phyloP scores from a whole-genome alignment of 2,888 invertebrate genomes.

The Pterostichus niger region DNA sequence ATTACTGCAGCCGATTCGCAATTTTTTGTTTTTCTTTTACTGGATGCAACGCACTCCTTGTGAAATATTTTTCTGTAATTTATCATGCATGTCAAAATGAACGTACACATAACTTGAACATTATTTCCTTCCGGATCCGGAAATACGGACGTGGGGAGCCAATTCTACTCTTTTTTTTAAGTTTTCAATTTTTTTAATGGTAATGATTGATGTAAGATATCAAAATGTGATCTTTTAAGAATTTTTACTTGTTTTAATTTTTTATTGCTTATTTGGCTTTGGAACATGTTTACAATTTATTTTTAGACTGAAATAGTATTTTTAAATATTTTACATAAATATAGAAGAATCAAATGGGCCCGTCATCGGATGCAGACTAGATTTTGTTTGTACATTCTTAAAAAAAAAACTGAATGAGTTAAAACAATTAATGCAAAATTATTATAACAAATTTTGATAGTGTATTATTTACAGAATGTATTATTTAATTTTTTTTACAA shows the following conservation, averaged over 20 bases:
- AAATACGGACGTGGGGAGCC: not conserved
- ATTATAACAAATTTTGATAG: too few relatives aligned
- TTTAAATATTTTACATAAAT: too few relatives aligned
- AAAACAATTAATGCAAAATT: too few relatives aligned
- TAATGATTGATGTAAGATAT: conserved; percentile 29
- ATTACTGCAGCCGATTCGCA: conserved; percentile 4
- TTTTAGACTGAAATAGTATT: too few relatives aligned
- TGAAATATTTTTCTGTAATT: conserved; percentile 49
- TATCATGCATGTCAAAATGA: conserved; percentile 45
- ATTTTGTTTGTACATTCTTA: too few relatives aligned
- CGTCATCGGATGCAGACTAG: too few relatives aligned
- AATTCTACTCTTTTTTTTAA: conserved; percentile 12
- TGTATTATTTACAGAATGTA: too few relatives aligned
- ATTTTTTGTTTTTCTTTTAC: conserved; percentile 18
- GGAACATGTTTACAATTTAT: conserved; percentile 18
- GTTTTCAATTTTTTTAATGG: conserved; percentile 23
- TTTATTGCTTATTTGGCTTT: not conserved
- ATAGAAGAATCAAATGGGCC: too few relatives aligned
- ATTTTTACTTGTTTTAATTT: not conserved
- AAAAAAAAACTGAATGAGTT: too few relatives aligned
- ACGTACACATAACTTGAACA: conserved; percentile 24
- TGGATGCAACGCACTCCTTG: conserved; percentile 40
- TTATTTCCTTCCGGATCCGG: conserved; percentile 30
- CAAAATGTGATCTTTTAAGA: not conserved
- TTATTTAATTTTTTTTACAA: too few relatives aligned